Conservation (phyloP, 1,140 invertebrate species). For the Zaprionus vittiger region DNA sequence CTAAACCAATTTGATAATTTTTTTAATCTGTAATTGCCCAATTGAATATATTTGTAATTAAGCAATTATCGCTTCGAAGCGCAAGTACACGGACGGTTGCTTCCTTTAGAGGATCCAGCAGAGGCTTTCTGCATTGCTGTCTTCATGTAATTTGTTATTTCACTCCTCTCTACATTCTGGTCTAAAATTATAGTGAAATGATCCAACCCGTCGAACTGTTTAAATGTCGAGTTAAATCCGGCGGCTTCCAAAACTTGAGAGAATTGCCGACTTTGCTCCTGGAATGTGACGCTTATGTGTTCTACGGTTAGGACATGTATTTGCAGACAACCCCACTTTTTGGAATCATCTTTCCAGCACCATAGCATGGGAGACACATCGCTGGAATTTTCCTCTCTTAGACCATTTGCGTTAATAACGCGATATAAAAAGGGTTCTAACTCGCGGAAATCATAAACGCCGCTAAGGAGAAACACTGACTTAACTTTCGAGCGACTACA, state of each 20-base stretch:
- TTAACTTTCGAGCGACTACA: too few relatives aligned
- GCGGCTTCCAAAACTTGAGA: neutral
- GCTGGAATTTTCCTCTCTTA: too few relatives aligned
- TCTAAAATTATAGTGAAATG: neutral
- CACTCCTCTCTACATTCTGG: neutral
- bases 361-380: neutral
- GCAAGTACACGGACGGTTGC: neutral
- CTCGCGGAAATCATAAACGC: too few relatives aligned
- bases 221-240: neutral
- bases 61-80: neutral
- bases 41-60: too few relatives aligned
- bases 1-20: too few relatives aligned
- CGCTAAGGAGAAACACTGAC: too few relatives aligned
- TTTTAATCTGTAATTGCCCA: too few relatives aligned
- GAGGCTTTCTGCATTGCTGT: neutral
- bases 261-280: constrained; percentile 1
- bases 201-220: neutral
- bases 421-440: too few relatives aligned
- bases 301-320: neutral
- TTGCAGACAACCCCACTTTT: neutral
- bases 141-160: neutral
- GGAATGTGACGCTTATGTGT: neutral
- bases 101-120: neutral
- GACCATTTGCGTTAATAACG: too few relatives aligned
- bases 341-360: neutral